Conservation (phyloP, 2,888 invertebrate species). For the Pollenia angustigena region DNA sequence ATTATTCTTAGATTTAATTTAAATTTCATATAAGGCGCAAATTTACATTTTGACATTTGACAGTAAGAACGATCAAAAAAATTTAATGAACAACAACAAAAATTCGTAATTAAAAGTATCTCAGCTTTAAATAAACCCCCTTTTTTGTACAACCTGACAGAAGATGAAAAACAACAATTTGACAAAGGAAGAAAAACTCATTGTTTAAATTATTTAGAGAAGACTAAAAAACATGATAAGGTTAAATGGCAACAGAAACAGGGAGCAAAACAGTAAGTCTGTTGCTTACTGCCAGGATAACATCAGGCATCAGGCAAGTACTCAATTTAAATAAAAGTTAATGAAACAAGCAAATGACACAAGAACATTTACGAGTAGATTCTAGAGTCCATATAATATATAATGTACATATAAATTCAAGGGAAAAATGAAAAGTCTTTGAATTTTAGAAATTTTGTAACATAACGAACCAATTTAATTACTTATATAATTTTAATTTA, state of each 20-base stretch:
- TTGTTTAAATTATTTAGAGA: constrained; percentile 3
- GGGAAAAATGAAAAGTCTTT: too few relatives aligned
- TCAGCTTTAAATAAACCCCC: not conserved
- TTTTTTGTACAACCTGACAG: not conserved
- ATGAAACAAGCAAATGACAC: constrained; percentile 21
- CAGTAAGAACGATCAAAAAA: constrained; percentile 33
- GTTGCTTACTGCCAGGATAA: constrained; percentile 29
- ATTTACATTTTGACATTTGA: constrained; percentile 78
- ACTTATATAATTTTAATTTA: constrained; percentile 52
- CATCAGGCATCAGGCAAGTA: constrained; percentile 8
- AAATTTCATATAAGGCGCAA: constrained; percentile 81
- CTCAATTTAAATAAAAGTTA: constrained; percentile 58
- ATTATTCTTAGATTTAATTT: constrained; percentile 78
- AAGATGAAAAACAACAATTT: not conserved
- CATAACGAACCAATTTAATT: constrained; percentile 35
- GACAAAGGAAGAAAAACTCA: constrained; percentile 1
- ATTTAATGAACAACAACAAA: constrained; percentile 7
- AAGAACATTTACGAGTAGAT: not conserved
- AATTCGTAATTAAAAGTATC: constrained; percentile 27
- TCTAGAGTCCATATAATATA: too few relatives aligned
- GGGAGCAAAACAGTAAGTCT: not conserved
- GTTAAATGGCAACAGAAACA: constrained; percentile 15
- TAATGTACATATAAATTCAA: too few relatives aligned
- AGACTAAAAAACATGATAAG: constrained; percentile 40
- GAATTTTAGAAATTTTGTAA: too few relatives aligned